These are phyloP conservation scores for Bettongia penicillata DNA, from an alignment of 2,113 vertebrate species.

Conservation along the genomic window DNA sequence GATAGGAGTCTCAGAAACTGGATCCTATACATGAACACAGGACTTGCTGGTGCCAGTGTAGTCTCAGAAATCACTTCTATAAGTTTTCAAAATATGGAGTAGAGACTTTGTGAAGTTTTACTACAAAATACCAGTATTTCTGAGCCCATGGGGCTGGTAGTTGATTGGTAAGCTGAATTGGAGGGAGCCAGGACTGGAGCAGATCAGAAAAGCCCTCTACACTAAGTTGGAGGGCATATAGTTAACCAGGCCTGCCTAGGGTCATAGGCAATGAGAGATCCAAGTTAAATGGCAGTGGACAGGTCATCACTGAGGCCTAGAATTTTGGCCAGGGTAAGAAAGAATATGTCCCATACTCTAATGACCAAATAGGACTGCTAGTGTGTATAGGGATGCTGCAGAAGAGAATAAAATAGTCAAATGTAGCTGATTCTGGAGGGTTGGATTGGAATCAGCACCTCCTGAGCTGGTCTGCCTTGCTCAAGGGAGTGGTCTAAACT, in stretches of 20 bases:
- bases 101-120: slow-evolving; percentile 52
- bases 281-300: slow-evolving; percentile 34
- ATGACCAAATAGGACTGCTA: neutral
- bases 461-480: neutral
- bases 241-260: neutral
- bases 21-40: too few relatives aligned
- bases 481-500: too few relatives aligned
- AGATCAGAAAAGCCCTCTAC: neutral
- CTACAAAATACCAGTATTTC: neutral
- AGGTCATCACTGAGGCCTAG: slow-evolving; percentile 28
- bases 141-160: neutral
- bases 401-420: neutral
- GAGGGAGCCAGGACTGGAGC: neutral
- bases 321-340: neutral
- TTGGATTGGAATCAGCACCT: rapidly evolving
- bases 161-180: neutral
- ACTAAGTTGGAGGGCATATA: neutral
- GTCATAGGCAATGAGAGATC: slow-evolving; percentile 5
- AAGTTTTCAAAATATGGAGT: neutral
- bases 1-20: neutral
- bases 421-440: neutral
- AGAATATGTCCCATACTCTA: slow-evolving; percentile 12
- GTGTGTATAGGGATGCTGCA: rapidly evolving
- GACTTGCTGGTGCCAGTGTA: neutral
- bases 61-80: neutral